A percentile compares a stretch with the other conserved stretches of the same genome.
These are phyloP conservation scores for Cephalopachus bancanus DNA, from an alignment of 2,797 vertebrate genomes.

Conservation along the genomic window DNA sequence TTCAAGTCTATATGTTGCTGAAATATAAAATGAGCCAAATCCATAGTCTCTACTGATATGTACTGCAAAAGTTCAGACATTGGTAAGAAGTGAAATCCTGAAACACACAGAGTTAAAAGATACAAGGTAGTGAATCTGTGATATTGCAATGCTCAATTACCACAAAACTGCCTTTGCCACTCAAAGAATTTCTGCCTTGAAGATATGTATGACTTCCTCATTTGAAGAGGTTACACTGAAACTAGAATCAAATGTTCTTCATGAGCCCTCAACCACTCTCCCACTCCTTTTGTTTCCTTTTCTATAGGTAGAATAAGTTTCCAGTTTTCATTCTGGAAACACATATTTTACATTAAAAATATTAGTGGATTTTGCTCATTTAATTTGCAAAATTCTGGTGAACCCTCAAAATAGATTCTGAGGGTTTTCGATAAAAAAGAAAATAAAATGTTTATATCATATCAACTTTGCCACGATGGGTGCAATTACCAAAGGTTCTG, in stretches of 20 bases:
- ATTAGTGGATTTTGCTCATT: background rate
- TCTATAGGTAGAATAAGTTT: background rate
- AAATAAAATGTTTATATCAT: background rate
- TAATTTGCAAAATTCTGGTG: background rate
- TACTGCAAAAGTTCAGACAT: background rate
- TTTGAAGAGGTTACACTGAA: background rate
- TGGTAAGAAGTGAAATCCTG: background rate
- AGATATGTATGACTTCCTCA: background rate
- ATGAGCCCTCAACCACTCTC: background rate
- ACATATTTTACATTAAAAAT: background rate
- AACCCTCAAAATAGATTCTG: background rate
- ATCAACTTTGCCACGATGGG: background rate
- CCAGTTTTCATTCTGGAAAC: background rate
- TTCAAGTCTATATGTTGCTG: background rate
- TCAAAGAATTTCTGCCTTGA: background rate
- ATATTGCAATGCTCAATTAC: rapidly evolving
- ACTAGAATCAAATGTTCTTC: background rate
- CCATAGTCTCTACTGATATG: background rate
- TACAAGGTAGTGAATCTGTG: rapidly evolving
- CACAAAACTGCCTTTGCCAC: background rate
- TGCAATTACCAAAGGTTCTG: background rate
- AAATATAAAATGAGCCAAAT: background rate
- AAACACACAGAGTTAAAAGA: background rate
- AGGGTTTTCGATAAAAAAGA: background rate
- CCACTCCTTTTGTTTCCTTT: background rate